These are phyloP conservation scores for Caenorhabditis sp. DNA, from an alignment of 2,888 invertebrate genomes.

Conservation along the genomic window DNA sequence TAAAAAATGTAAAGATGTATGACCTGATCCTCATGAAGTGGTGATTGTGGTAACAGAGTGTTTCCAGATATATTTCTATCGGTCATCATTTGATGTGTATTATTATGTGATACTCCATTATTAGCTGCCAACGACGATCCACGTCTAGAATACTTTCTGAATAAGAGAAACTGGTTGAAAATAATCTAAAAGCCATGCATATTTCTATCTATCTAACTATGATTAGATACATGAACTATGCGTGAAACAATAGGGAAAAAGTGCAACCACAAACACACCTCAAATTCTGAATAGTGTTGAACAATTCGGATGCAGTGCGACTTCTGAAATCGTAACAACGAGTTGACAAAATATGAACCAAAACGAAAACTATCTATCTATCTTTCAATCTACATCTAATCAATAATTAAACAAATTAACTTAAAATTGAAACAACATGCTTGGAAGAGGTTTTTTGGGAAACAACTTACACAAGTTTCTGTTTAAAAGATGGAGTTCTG, in stretches of 20 bases:
- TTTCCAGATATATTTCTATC: conserved; percentile 65
- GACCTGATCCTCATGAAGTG: conserved; percentile 61
- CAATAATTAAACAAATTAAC: no score
- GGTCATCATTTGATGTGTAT: conserved; percentile 42
- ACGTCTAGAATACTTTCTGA: conserved; percentile 1
- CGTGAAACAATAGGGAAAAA: background rate
- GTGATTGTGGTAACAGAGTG: conserved; percentile 62
- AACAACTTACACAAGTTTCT: background rate
- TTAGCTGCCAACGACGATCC: background rate
- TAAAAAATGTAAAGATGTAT: no score
- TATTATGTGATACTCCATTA: background rate
- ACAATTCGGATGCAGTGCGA: conserved; percentile 60
- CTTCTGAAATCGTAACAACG: conserved; percentile 37
- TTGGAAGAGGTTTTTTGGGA: background rate
- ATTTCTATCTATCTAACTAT: background rate
- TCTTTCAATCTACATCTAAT: no score
- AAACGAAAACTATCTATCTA: background rate
- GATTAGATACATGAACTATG: background rate
- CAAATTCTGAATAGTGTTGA: conserved; percentile 49
- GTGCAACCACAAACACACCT: conserved; percentile 26
- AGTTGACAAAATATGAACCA: background rate
- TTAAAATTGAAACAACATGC: background rate
- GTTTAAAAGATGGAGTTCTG: conserved; percentile 1
- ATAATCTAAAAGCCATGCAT: background rate
- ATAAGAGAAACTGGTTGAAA: background rate